Conservation (phyloP, 2,888 invertebrate species). For the Villa cingulata region DNA sequence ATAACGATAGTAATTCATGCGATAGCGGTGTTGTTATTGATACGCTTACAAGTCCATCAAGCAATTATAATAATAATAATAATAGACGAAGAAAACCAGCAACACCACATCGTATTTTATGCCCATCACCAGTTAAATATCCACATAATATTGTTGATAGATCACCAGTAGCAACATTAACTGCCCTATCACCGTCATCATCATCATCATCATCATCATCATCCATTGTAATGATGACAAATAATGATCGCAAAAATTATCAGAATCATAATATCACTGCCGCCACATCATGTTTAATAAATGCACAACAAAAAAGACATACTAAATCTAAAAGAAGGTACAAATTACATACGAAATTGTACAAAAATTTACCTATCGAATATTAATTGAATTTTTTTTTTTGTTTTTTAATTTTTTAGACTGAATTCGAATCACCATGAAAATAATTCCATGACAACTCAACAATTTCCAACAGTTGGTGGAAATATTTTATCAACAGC, state of each 20-base stretch:
- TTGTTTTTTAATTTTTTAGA: constrained; percentile 5
- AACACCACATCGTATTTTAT: constrained; percentile 48
- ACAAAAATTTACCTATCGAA: too few relatives aligned
- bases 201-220: background rate
- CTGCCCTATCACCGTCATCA: background rate
- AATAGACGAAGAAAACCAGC: constrained; percentile 30
- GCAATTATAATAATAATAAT: constrained; percentile 7
- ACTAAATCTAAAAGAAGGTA: constrained; percentile 20
- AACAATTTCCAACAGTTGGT: constrained; percentile 11
- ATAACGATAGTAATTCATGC: constrained; percentile 34
- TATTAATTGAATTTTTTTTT: background rate
- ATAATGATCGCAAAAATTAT: constrained; percentile 5
- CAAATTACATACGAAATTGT: too few relatives aligned
- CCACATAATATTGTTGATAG: constrained; percentile 15
- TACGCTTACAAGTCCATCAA: too few relatives aligned
- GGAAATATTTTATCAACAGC: constrained; percentile 11
- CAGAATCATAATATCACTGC: constrained; percentile 6
- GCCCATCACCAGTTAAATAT: constrained; percentile 31
- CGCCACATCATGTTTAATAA: constrained; percentile 11
- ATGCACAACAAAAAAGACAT: constrained; percentile 16
- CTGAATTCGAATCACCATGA: constrained; percentile 14
- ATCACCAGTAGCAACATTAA: background rate
- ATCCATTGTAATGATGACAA: background rate
- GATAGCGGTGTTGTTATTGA: constrained; percentile 35
- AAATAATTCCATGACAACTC: constrained; percentile 12